A percentile compares a stretch with the other conserved stretches of the same genome.
Evolutionary conservation across 2,888 invertebrate genomes (phyloP).

Genomic region (Cephalotes varians): DNA sequence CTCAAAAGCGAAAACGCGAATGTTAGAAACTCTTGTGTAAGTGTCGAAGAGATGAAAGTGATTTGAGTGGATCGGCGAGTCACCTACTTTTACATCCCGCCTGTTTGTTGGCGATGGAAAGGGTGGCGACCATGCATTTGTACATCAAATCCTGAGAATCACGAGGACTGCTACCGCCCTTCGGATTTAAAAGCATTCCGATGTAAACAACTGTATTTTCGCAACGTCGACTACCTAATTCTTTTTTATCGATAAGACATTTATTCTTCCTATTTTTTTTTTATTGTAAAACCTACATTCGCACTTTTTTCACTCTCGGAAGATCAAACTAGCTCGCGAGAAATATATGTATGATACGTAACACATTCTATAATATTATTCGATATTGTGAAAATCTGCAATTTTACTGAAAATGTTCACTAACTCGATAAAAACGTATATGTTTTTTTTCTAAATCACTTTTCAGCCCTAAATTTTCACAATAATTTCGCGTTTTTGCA

Average conservation of each 20-base stretch:
- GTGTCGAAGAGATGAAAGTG: slow-evolving; percentile 11
- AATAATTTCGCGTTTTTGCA: slow-evolving; percentile 16
- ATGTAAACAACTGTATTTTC: slow-evolving; percentile 78
- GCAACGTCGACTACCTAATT: slow-evolving; percentile 70
- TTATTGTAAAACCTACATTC: not conserved
- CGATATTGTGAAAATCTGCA: not conserved
- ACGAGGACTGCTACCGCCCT: slow-evolving; percentile 19
- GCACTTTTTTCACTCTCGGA: not conserved
- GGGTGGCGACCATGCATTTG: slow-evolving; percentile 36
- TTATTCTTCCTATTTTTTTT: slow-evolving; percentile 8
- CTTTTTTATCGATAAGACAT: slow-evolving; percentile 61
- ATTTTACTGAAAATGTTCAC: not conserved
- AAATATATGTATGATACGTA: slow-evolving; percentile 2
- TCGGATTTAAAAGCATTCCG: slow-evolving; percentile 81
- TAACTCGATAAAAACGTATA: not conserved
- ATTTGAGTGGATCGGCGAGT: slow-evolving; percentile 58
- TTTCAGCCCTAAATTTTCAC: not conserved
- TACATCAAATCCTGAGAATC: slow-evolving; percentile 52
- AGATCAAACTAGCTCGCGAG: not conserved
- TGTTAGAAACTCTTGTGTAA: not conserved
- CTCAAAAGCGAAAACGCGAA: not conserved
- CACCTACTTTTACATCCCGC: slow-evolving; percentile 82
- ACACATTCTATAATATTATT: not conserved
- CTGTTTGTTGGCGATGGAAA: slow-evolving; percentile 76
- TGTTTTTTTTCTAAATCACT: not conserved